Evolutionary conservation across 2,797 vertebrate species (phyloP), one percentile per base, ranked within the genome.

Genomic region (Epinephelus malabaricus): DNA sequence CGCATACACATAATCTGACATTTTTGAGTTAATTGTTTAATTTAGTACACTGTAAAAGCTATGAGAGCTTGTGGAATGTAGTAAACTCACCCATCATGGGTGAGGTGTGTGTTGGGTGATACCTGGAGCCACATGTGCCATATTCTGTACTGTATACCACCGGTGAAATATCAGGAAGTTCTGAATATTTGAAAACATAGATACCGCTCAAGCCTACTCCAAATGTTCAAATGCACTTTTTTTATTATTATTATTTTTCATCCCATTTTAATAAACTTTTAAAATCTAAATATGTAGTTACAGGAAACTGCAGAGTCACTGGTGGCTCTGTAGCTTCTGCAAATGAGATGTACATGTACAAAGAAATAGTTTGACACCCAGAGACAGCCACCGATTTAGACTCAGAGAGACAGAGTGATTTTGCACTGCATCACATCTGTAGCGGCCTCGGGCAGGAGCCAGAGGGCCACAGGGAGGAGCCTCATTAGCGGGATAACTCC

Each of bases 401-500:
- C 40, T 19, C 0, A 45, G 53, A 69, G 45, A 49, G 49, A 76
- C 69, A 9, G 30, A 53, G 14, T 45, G 58, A 67, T 69, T 60
- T 64, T 50, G 13, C 67, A n/a, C 51, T 11, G 43, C 56, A 69
- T 75, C 51, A 45, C 71, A 70, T 78, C 55, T 68, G 62, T 11
- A 70, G 63, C 21, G 19, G 78, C 66, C 72, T 25, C 5, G 5
- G 51, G 75, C 69, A 53, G 60, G 21, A 84, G 86, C 76, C 69
- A 58, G 47, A 72, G 64, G 74, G 79, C 72, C 63, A 50, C 69
- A 66, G 62, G 66, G 64, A 73, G 78, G 75, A 69, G 64, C 61
- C 55, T 80, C 65, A 81, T 84, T 85, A 85, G 67, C 3, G 19
- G 30, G 54, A 69, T 66, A 65, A 76, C 27, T 76, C 68, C 40